Conservation (phyloP, 2,888 invertebrate species). For the Idaea aversata region DNA sequence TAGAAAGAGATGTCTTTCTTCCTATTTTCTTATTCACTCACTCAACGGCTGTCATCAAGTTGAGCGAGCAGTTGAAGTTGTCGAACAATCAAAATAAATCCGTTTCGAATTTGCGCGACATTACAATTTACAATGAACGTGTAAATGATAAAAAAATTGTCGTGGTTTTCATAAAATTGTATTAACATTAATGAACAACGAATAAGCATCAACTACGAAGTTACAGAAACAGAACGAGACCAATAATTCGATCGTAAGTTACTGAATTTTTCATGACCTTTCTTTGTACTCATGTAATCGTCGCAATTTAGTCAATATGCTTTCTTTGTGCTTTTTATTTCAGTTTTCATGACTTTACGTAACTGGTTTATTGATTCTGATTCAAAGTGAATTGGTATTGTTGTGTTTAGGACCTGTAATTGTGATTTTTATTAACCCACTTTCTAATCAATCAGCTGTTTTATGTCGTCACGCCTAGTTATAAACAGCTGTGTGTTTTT, state of each 20-base stretch:
- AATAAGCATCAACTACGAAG: constrained; percentile 18
- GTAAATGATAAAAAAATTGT: constrained; percentile 39
- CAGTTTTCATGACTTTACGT: constrained; percentile 24
- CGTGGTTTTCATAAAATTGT: constrained; percentile 47
- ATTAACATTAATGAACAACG: constrained; percentile 28
- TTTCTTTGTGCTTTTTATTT: constrained; percentile 23
- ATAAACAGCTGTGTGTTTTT: constrained; percentile 54
- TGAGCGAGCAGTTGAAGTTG: not conserved
- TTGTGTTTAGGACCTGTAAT: constrained; percentile 17
- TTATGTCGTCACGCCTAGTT: constrained; percentile 55
- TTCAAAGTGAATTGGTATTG: constrained; percentile 10
- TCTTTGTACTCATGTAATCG: constrained; percentile 56
- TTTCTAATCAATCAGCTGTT: constrained; percentile 71
- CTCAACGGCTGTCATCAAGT: not conserved
- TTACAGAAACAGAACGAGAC: constrained; percentile 22
- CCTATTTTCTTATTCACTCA: not conserved
- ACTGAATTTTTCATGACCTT: constrained; percentile 52
- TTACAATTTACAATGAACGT: constrained; percentile 54
- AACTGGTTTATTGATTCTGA: constrained; percentile 18
- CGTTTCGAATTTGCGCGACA: constrained; percentile 43
- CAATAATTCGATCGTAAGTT: constrained; percentile 41
- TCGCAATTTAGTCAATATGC: constrained; percentile 42
- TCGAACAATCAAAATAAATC: constrained; percentile 12
- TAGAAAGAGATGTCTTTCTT: not conserved
- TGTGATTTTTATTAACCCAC: constrained; percentile 45